Base-by-base conservation (phyloP, 2,888 invertebrate species). In the Stenoptilia bipunctidactyla region DNA sequence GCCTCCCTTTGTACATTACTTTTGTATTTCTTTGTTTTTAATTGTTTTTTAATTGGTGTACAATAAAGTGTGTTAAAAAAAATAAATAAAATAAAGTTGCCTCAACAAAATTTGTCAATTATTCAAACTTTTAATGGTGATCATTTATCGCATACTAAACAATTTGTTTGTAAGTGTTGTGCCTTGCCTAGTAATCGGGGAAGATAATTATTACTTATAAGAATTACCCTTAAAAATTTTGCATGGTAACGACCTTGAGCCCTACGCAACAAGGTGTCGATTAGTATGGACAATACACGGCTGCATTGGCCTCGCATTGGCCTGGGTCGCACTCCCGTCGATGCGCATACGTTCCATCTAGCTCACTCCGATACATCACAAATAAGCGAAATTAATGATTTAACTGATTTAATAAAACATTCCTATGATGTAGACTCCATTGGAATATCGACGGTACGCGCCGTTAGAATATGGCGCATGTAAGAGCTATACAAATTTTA, bases 351-450 rank as follows among this genome's bases (percentile, higher is more conserved):
- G 13, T 46, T 41, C 38, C 45, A 45, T 40, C 47, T 46, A 38
- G 34, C 41, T 45, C 41, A 38, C 36, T 9, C 40, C 5, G 40
- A 44, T 34, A 39, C 38, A 34, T 27, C 36, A 14, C 4, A 30
- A 14, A 14, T 33, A 34, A 2, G 13, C 36, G 15, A 10, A 15
- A 30, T 44, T 6, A 39, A 27, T 38, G 39, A 45, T 20, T 43
- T 52, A 14, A 47, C 45, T 37, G 37, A 45, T 13, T 34, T 50
- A 14, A 34, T 52, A 36, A 46, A 44, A 36, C 33, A 45, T 14
- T 48, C 42, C 0, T 51, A 46, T 37, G 43, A 40, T 5, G 37
- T 53, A 27, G 51, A 52, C 13, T 44, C 50, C n/a, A 48, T 51
- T 13, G 51, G 50, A 45, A 25, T 51, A 15, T 49, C 45, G 13